phyloP scores from a whole-genome alignment of 2,113 vertebrate genomes.

The Lycaon pictus region DNA sequence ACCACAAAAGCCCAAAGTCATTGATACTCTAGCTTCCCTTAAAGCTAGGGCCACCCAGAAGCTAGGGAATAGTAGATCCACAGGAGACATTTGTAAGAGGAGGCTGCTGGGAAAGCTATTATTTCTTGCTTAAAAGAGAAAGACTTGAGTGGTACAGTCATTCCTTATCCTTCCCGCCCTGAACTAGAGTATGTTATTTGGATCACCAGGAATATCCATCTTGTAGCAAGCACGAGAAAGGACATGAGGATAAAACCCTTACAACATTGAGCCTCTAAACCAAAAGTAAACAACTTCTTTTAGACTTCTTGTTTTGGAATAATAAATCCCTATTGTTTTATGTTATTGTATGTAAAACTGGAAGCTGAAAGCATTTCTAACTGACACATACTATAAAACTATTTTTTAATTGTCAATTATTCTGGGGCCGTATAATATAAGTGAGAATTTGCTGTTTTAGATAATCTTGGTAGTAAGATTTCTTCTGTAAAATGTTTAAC shows the following conservation, averaged over 20 bases:
- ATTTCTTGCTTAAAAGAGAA: slow-evolving; percentile 5
- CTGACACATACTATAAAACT: not conserved
- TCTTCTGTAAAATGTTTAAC: slow-evolving; percentile 6
- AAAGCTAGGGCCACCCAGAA: not conserved
- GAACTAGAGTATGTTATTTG: not conserved
- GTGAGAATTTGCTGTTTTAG: slow-evolving; percentile 1
- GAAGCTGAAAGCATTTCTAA: not conserved
- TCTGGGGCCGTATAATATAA: not conserved
- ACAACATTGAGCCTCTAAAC: not conserved
- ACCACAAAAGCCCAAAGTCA: not conserved
- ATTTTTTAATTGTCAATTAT: slow-evolving; percentile 15
- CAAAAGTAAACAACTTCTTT: not conserved
- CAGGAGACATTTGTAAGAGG: not conserved
- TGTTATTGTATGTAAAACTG: not conserved
- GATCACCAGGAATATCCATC: not conserved
- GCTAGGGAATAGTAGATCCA: not conserved
- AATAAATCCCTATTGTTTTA: not conserved
- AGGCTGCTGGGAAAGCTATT: not conserved
- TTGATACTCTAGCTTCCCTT: not conserved
- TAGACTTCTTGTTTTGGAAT: slow-evolving; percentile 20
- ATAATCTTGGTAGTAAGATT: not conserved
- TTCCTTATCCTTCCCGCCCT: not conserved
- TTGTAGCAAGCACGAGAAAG: not conserved
- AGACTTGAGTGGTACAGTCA: not conserved
- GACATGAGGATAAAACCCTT: not conserved